Evolutionary conservation across 1,140 invertebrate genomes (phyloP).

Genomic region (Apis laboriosa): DNA sequence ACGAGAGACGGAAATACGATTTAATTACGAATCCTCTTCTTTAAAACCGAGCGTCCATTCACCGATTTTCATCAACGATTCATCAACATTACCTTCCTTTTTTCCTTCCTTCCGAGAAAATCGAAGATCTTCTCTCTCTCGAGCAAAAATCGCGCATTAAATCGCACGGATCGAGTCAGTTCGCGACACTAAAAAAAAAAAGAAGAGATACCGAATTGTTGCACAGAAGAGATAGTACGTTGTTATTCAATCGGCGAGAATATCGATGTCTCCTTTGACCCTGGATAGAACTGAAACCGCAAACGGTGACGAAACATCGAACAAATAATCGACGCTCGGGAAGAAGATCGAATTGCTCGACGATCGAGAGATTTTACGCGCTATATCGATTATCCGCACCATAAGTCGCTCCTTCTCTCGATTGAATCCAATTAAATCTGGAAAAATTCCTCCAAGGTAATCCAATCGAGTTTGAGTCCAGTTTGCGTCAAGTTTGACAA

Average conservation of each 20-base stretch:
- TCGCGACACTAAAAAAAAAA: background rate
- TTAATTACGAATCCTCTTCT: constrained; percentile 8
- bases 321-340: background rate
- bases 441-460: too few species aligned
- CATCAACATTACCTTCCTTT: too few species aligned
- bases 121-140: too few species aligned
- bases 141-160: too few species aligned
- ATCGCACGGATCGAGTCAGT: too few species aligned
- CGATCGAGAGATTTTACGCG: background rate
- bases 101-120: too few species aligned
- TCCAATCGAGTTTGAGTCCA: too few species aligned
- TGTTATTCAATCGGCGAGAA: background rate
- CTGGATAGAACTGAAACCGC: background rate
- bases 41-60: background rate
- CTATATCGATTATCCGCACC: too few species aligned
- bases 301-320: background rate
- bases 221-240: background rate
- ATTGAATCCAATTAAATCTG: too few species aligned
- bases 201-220: background rate
- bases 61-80: too few species aligned
- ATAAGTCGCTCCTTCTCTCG: too few species aligned
- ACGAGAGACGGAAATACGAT: constrained; percentile 8
- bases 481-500: too few species aligned
- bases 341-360: background rate
- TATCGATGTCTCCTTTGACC: constrained; percentile 29